Conservation (phyloP, 2,888 invertebrate genomes). For the Troides aeacus region DNA sequence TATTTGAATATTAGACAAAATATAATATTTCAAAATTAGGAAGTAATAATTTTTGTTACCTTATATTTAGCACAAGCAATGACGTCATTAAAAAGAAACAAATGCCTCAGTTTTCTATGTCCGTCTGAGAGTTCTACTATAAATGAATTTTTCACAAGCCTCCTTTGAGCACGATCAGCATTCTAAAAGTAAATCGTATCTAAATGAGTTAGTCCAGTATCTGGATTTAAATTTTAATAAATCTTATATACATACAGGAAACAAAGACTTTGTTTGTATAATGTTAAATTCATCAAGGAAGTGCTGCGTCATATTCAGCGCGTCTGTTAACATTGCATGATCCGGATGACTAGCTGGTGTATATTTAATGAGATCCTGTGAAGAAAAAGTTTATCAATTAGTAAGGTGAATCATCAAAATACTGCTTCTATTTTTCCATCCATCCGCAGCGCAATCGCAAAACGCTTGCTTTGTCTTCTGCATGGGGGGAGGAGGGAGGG, state of each 20-base stretch:
- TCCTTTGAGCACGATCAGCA: constrained; percentile 88
- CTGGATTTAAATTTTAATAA: not conserved
- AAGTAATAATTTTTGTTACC: constrained; percentile 52
- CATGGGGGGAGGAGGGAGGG: too few relatives aligned
- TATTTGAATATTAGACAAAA: not conserved
- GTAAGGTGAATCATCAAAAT: not conserved
- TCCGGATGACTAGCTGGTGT: constrained; percentile 89
- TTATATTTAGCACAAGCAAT: constrained; percentile 97
- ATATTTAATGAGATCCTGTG: constrained; percentile 88
- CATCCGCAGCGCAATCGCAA: too few relatives aligned
- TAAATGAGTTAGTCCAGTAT: not conserved
- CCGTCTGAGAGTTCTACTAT: constrained; percentile 95
- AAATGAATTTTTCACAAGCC: constrained; percentile 96
- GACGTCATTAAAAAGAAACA: constrained; percentile 96
- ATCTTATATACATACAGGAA: constrained; percentile 81
- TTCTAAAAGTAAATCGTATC: constrained; percentile 69
- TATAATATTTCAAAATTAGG: too few relatives aligned
- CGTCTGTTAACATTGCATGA: constrained; percentile 87
- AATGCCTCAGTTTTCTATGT: constrained; percentile 92
- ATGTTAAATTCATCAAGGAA: constrained; percentile 96
- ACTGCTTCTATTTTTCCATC: not conserved
- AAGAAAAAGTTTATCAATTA: constrained; percentile 31
- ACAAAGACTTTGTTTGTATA: constrained; percentile 89
- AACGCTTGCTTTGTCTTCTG: too few relatives aligned
- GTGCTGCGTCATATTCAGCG: constrained; percentile 91